A percentile compares a stretch with the other conserved stretches of the same genome.
Conservation (phyloP, 2,113 vertebrate species). For the Dasyornis broadbenti region DNA sequence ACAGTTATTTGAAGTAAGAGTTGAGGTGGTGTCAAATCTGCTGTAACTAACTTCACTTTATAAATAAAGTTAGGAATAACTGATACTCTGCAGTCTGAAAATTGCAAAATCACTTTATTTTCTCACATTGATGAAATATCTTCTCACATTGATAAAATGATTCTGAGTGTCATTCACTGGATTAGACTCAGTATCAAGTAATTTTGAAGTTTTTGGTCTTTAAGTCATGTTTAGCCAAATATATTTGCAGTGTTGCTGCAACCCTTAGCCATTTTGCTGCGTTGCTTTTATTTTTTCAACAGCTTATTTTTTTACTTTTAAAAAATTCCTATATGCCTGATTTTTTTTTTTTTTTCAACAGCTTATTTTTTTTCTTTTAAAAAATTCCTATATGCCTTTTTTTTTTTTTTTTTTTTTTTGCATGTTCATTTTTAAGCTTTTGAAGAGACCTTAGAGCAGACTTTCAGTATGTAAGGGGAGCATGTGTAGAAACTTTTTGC, state of each 20-base stretch:
- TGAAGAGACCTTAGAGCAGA: neutral
- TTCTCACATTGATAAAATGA: neutral
- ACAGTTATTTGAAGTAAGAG: neutral
- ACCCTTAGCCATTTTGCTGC: neutral
- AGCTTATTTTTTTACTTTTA: neutral
- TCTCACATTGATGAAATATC: neutral
- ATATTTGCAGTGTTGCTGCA: neutral
- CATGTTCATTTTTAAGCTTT: neutral
- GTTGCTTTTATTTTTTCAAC: neutral
- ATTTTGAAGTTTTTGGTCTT: neutral
- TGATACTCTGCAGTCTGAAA: neutral
- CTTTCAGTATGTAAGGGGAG: neutral
- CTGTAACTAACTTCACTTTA: neutral
- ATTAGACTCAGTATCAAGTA: neutral
- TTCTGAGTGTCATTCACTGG: neutral
- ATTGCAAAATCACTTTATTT: neutral
- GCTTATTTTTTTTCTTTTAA: neutral
- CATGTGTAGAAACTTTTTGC: neutral
- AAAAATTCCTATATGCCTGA: neutral
- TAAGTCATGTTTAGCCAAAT: neutral
- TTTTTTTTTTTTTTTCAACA: neutral
- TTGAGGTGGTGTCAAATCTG: neutral
- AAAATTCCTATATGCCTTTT: neutral
- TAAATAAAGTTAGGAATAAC: neutral
- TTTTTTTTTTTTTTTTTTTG: neutral